A percentile compares a stretch with the other conserved stretches of the same genome.
Evolutionary conservation across 2,888 invertebrate genomes (phyloP).

Genomic region (Ephialtes manifestator): DNA sequence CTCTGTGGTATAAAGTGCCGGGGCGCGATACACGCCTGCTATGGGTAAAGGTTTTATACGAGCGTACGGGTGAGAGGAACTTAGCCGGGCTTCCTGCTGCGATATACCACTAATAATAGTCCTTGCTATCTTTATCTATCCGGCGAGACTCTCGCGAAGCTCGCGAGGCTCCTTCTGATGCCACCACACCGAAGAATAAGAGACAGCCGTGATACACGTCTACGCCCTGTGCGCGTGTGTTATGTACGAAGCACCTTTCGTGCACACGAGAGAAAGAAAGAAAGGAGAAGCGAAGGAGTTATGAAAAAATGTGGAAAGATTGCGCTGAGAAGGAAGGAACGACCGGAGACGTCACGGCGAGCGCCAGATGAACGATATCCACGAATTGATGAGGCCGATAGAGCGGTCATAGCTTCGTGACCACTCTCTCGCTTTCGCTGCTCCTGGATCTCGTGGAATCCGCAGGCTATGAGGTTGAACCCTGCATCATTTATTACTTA

Average conservation of each 20-base stretch:
- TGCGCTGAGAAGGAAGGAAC: conserved; percentile 25
- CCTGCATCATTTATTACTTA: conserved; percentile 1
- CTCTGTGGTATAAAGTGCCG: background rate
- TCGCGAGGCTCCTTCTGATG: conserved; percentile 19
- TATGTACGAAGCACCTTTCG: background rate
- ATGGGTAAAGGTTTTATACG: conserved; percentile 59
- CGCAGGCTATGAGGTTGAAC: background rate
- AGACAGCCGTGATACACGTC: conserved; percentile 6
- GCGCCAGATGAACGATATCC: conserved; percentile 13
- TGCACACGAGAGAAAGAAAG: background rate
- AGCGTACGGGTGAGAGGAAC: conserved; percentile 52
- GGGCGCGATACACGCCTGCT: conserved; percentile 17
- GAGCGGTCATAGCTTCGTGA: conserved; percentile 5
- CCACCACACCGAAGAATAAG: conserved; percentile 17
- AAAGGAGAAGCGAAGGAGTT: background rate
- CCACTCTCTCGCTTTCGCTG: conserved; percentile 15
- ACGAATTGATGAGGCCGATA: conserved; percentile 31
- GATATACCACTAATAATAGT: conserved; percentile 76
- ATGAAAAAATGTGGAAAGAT: conserved; percentile 47
- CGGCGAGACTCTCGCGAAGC: conserved; percentile 46
- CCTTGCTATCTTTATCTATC: conserved; percentile 73
- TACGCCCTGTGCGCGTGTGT: conserved; percentile 14
- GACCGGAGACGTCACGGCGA: no score
- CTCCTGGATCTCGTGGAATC: conserved; percentile 7
- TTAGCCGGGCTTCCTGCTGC: conserved; percentile 71